These are phyloP conservation scores for Falco columbarius DNA, from an alignment of 2,797 vertebrate species.

Conservation along the genomic window DNA sequence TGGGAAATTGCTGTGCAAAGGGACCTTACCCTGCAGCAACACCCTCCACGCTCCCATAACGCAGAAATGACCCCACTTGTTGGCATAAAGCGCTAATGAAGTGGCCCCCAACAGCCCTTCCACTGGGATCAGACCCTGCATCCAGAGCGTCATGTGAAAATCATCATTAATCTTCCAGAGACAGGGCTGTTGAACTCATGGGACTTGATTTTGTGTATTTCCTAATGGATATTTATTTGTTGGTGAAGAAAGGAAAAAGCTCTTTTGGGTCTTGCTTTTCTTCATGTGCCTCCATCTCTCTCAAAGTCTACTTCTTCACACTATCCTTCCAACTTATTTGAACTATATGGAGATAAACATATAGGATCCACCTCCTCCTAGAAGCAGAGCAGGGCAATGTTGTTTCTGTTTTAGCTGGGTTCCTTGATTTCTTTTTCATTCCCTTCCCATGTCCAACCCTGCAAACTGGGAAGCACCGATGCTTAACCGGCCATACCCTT, in stretches of 20 bases:
- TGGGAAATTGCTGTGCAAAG: background rate
- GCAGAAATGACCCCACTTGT: background rate
- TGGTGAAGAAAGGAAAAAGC: background rate
- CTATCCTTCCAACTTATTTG: background rate
- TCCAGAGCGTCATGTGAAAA: background rate
- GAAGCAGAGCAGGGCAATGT: background rate
- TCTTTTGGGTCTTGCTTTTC: background rate
- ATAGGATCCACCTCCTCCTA: background rate
- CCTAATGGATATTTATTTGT: background rate
- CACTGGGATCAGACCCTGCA: background rate
- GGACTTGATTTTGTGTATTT: background rate
- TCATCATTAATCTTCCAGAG: background rate
- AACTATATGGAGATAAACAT: background rate
- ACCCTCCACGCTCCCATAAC: fast-evolving
- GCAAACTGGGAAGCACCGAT: background rate
- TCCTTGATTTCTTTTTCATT: background rate
- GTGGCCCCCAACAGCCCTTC: background rate
- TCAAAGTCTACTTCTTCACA: background rate
- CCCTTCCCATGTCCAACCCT: background rate
- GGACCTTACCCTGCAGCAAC: background rate
- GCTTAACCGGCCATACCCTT: background rate
- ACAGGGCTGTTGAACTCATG: background rate
- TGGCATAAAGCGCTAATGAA: background rate
- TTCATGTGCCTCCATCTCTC: background rate
- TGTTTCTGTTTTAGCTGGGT: background rate